Percentiles rank a stretch among this genome's conserved stretches.
These are phyloP conservation scores for Drosophila biarmipes DNA, from an alignment of 1,140 invertebrate species.

Conservation along the genomic window DNA sequence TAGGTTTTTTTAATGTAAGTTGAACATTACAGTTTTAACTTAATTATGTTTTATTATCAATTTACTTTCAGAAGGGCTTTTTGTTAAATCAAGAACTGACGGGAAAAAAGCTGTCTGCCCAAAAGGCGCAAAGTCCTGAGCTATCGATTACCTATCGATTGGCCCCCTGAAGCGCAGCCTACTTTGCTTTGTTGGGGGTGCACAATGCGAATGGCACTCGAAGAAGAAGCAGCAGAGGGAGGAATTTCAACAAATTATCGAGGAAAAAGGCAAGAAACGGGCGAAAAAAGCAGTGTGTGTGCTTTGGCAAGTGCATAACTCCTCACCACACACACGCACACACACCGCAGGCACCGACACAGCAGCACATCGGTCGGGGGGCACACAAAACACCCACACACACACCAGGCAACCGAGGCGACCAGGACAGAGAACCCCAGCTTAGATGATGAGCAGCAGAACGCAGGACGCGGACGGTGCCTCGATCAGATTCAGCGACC, in stretches of 20 bases:
- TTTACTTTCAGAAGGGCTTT: too few relatives aligned
- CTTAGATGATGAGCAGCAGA: constrained; percentile 83
- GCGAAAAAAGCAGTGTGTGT: constrained; percentile 63
- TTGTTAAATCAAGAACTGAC: not conserved
- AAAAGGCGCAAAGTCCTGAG: not conserved
- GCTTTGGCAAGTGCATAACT: constrained; percentile 66
- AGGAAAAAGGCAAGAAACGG: constrained; percentile 63
- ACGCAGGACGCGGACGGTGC: constrained; percentile 75
- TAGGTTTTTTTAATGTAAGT: too few relatives aligned
- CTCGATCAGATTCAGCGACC: constrained; percentile 95
- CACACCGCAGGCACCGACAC: constrained; percentile 20
- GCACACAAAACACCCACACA: constrained; percentile 18
- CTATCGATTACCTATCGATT: not conserved
- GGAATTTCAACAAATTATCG: constrained; percentile 73
- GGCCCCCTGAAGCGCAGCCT: not conserved
- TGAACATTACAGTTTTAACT: too few relatives aligned
- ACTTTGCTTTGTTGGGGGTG: constrained; percentile 17
- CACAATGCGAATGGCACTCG: constrained; percentile 49
- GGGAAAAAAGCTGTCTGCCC: not conserved
- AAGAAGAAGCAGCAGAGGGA: constrained; percentile 70
- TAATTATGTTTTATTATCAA: too few relatives aligned
- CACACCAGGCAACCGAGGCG: constrained; percentile 22
- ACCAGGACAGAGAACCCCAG: constrained; percentile 40
- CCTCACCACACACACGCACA: constrained; percentile 49
- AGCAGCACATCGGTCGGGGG: constrained; percentile 10